Percentiles rank a stretch among this genome's conserved stretches.
Conservation (phyloP, 2,113 vertebrate species). For the Mohoua ochrocephala region DNA sequence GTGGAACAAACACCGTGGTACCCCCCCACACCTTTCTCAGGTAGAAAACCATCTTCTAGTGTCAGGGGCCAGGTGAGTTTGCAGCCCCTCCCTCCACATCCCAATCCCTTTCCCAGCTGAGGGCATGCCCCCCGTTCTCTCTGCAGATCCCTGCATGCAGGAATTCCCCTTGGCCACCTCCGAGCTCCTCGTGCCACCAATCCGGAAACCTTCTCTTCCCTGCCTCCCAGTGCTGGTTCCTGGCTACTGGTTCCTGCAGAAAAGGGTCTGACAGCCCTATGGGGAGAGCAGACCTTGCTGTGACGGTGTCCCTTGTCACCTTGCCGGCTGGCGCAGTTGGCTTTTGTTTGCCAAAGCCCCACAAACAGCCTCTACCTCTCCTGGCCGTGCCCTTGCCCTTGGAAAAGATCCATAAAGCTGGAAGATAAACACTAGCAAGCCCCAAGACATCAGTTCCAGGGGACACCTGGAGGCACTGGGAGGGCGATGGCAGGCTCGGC, state of each 20-base stretch:
- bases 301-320: neutral
- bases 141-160: neutral
- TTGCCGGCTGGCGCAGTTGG: neutral
- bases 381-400: neutral
- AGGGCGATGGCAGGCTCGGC: neutral
- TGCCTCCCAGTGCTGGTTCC: neutral
- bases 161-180: neutral
- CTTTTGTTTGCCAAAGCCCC: neutral
- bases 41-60: neutral
- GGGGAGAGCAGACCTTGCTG: neutral
- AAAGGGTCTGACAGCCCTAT: accelerated
- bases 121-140: neutral
- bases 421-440: neutral
- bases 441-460: neutral
- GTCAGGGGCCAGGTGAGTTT: neutral
- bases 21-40: neutral
- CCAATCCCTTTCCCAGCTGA: neutral
- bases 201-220: neutral
- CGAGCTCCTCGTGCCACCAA: neutral
- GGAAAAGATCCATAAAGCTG: neutral
- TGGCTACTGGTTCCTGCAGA: neutral
- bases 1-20: neutral
- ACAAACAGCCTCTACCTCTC: neutral
- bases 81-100: neutral
- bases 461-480: neutral